Conservation (phyloP, 2,888 invertebrate species). For the Suillia variegata region DNA sequence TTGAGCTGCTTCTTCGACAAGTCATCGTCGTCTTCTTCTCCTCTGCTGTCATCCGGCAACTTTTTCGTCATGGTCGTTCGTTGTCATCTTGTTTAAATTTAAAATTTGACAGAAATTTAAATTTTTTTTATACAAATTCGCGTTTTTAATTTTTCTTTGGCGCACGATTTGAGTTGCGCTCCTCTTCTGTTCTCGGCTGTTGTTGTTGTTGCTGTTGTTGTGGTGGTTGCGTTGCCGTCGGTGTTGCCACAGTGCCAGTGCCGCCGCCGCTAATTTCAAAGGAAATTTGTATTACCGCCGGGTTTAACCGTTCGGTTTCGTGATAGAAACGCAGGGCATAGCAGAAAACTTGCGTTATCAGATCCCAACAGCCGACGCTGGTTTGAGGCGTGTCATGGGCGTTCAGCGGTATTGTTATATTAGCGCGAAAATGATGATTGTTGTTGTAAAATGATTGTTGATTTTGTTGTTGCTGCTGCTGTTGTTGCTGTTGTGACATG, state of each 20-base stretch:
- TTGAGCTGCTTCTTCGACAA: conserved; percentile 42
- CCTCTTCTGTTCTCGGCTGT: neutral
- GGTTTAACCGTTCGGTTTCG: conserved; percentile 44
- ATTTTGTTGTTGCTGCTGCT: conserved; percentile 18
- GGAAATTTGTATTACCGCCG: conserved; percentile 53
- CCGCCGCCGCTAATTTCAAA: conserved; percentile 40
- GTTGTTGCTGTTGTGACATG: conserved; percentile 24
- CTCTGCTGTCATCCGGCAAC: too few relatives aligned
- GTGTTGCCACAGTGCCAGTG: conserved; percentile 14
- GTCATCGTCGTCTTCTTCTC: neutral
- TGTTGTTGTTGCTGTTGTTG: conserved; percentile 1
- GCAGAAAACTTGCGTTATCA: conserved; percentile 56
- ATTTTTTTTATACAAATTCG: neutral
- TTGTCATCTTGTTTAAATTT: neutral
- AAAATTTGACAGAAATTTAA: too few relatives aligned
- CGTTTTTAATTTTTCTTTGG: neutral
- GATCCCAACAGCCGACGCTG: conserved; percentile 55
- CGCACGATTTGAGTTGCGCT: too few relatives aligned
- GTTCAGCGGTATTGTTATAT: conserved; percentile 50
- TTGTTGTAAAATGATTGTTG: conserved; percentile 23
- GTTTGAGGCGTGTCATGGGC: conserved; percentile 16
- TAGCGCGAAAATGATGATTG: conserved; percentile 43
- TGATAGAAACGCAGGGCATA: conserved; percentile 55
- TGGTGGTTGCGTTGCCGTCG: conserved; percentile 7
- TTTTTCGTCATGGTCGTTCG: too few relatives aligned